Evolutionary conservation across 2,888 invertebrate genomes (phyloP), one percentile per base, ranked within the genome.

Genomic region (Baccha elongata): DNA sequence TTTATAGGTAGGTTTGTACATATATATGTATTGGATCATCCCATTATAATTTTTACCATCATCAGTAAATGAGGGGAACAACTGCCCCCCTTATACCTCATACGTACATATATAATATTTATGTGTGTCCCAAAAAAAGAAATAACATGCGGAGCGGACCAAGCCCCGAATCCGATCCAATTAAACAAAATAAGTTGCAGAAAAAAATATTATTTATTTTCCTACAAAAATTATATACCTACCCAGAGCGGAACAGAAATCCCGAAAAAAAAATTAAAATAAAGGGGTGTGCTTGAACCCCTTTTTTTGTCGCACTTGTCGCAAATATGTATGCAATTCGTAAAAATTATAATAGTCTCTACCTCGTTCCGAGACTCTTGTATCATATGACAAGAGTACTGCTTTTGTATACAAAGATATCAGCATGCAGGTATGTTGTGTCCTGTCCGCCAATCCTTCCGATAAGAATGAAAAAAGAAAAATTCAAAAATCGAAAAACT

Each of bases 111-210:
- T 46, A 21, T 46, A 52, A 8, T 29, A 19, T 44, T 4, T 21
- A 11, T 32, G 11, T 60, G 42, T 29, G 44, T 19, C n/a, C 42
- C 60, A 40, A 10, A 44, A 44, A 17, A 58, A 35, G 21, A 32
- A 55, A 29, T 52, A 50, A 29, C 23, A 32, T n/a, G n/a, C n/a
- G n/a, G n/a, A n/a, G n/a, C n/a, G 29, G 8, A 32, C 3, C 29
- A 32, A 3, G n/a, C n/a, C n/a, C 29, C 21, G 67, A n/a, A 21
- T 26, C 32, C 29, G 46, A 46, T 23, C 58, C 69, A 74, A 60
- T 71, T 83, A 72, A 78, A 73, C 78, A 83, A 78, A 81, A 83
- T 78, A 73, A 83, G 83, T 72, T 52, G 78, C 62, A 62, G 35
- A 83, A 78, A 48, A 53, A 78, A 67, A 71, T 48, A 64, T 55